Percentiles rank a stretch among this genome's conserved stretches.
These are phyloP conservation scores for Willisornis vidua DNA, from an alignment of 2,113 vertebrate genomes.

Conservation along the genomic window DNA sequence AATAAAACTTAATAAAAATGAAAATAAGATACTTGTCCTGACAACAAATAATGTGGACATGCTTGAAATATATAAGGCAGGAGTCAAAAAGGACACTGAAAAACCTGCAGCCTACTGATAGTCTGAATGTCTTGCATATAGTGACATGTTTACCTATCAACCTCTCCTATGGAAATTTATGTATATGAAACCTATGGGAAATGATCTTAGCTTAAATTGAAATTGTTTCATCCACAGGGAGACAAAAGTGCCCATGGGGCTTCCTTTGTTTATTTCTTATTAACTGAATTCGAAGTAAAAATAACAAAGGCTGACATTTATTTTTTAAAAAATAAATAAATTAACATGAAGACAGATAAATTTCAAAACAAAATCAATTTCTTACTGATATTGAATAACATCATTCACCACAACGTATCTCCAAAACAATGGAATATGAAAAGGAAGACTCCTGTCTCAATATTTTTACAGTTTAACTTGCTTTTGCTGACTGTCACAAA, in stretches of 20 bases:
- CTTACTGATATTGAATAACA: neutral
- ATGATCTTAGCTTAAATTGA: neutral
- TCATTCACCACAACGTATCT: neutral
- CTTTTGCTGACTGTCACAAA: neutral
- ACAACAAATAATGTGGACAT: neutral
- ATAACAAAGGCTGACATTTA: neutral
- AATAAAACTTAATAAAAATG: constrained; percentile 1
- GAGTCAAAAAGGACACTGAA: neutral
- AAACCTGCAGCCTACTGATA: neutral
- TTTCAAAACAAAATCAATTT: neutral
- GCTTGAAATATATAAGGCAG: neutral
- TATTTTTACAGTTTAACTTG: neutral
- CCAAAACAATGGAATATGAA: neutral
- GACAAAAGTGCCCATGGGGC: neutral
- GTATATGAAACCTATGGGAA: neutral
- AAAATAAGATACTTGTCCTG: neutral
- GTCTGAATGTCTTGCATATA: neutral
- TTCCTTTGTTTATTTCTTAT: neutral
- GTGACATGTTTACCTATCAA: neutral
- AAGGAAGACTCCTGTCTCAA: neutral
- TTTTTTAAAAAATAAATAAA: neutral
- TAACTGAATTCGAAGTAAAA: neutral
- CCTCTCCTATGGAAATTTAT: neutral
- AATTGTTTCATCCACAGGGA: neutral
- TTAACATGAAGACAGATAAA: neutral